Evolutionary conservation across 2,888 invertebrate genomes (phyloP).

Genomic region (Bellardia bayeri): DNA sequence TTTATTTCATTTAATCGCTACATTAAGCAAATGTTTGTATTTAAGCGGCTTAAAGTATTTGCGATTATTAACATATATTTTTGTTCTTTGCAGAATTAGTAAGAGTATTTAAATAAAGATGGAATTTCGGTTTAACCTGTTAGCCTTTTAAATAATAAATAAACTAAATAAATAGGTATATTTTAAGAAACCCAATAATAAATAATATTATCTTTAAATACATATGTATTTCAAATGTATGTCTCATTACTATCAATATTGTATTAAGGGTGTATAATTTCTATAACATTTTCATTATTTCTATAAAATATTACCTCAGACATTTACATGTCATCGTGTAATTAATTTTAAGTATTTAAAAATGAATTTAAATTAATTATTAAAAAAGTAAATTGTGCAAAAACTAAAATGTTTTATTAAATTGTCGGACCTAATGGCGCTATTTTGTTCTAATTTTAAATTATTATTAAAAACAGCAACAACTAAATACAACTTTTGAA

Average conservation of each 20-base stretch:
- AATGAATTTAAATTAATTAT: slow-evolving; percentile 62
- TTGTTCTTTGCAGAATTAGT: not conserved
- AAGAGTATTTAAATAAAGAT: not conserved
- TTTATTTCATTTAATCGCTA: not conserved
- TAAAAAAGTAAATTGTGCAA: slow-evolving; percentile 30
- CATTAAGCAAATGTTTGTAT: not conserved
- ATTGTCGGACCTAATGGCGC: slow-evolving; percentile 42
- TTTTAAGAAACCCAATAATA: not conserved
- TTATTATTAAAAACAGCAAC: slow-evolving; percentile 12
- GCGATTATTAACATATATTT: not conserved
- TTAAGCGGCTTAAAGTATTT: not conserved
- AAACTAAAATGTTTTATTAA: slow-evolving; percentile 29
- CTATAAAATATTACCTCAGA: not conserved
- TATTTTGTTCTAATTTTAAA: slow-evolving; percentile 59
- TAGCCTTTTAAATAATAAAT: not conserved
- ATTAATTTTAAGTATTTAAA: slow-evolving; percentile 60
- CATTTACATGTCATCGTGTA: slow-evolving; percentile 46
- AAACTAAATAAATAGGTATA: not conserved
- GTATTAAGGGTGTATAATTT: not conserved
- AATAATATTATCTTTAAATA: no score
- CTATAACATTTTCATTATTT: not conserved
- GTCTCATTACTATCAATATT: not conserved
- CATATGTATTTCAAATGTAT: no score
- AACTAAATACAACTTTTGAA: not conserved
- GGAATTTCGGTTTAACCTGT: not conserved